Percentiles rank a stretch among this genome's conserved stretches.
phyloP scores from a whole-genome alignment of 2,888 invertebrate genomes.

The Nipponacmea schrenckii region DNA sequence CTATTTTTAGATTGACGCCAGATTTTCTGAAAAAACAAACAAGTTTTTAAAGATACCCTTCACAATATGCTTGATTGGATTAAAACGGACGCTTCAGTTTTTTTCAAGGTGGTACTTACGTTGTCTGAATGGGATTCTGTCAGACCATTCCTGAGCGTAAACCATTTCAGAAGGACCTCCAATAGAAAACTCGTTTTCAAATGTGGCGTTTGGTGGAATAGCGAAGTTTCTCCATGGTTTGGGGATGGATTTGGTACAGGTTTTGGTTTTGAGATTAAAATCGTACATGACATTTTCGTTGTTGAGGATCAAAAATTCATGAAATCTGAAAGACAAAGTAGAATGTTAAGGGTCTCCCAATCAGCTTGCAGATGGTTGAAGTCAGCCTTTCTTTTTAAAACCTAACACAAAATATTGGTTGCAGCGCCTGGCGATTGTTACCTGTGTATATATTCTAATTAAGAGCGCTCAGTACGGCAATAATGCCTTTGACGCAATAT shows the following conservation, averaged over 20 bases:
- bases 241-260: constrained; percentile 32
- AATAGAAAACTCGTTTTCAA: constrained; percentile 38
- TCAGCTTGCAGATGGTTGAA: background rate
- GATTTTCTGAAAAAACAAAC: too few species aligned
- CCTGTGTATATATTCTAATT: too few species aligned
- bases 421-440: too few species aligned
- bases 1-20: too few species aligned
- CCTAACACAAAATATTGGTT: too few species aligned
- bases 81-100: too few species aligned
- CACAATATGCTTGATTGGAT: too few species aligned
- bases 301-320: constrained; percentile 36
- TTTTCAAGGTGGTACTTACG: constrained; percentile 25
- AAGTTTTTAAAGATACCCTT: too few species aligned
- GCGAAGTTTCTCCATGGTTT: constrained; percentile 36
- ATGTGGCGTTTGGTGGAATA: constrained; percentile 40
- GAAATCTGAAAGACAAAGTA: constrained; percentile 29
- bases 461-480: too few species aligned
- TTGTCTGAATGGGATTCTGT: constrained; percentile 31
- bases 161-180: constrained; percentile 42
- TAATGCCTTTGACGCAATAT: too few species aligned
- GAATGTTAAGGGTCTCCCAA: background rate
- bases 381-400: too few species aligned
- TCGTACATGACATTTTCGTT: constrained; percentile 36
- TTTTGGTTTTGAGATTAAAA: constrained; percentile 35
- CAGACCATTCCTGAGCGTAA: constrained; percentile 41